Conservation (phyloP, 2,888 invertebrate genomes). For the Acronicta alni region DNA sequence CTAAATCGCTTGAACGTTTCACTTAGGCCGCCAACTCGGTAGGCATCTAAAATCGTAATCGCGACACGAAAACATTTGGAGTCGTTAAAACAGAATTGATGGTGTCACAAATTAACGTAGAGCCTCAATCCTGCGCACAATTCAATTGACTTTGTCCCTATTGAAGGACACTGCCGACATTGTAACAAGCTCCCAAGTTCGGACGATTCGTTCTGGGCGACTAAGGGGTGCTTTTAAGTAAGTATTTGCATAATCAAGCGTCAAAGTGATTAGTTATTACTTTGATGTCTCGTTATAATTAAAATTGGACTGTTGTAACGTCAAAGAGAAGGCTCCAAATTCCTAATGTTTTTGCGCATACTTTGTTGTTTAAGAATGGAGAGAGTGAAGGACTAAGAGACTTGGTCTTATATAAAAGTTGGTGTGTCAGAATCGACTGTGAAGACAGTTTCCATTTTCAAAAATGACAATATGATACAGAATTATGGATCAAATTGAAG, state of each 20-base stretch:
- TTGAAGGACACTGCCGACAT: conserved; percentile 34
- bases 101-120: conserved; percentile 77
- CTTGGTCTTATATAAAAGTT: no score
- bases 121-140: conserved; percentile 46
- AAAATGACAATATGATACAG: no score
- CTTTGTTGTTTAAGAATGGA: no score
- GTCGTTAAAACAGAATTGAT: conserved; percentile 80
- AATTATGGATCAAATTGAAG: no score
- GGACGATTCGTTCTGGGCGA: conserved; percentile 1
- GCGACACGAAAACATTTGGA: conserved; percentile 75
- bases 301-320: neutral
- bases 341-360: no score
- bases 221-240: conserved; percentile 2
- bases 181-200: conserved; percentile 16
- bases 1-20: conserved; percentile 9
- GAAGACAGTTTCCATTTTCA: no score
- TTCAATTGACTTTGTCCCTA: conserved; percentile 40
- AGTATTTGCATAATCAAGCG: neutral
- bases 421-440: no score
- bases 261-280: neutral
- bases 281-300: neutral
- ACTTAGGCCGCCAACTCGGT: conserved; percentile 48
- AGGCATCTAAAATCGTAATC: conserved; percentile 66
- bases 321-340: no score
- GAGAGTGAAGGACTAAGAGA: no score